Conservation (phyloP, 23 tunicate species). For the Halocynthia roretzi region DNA sequence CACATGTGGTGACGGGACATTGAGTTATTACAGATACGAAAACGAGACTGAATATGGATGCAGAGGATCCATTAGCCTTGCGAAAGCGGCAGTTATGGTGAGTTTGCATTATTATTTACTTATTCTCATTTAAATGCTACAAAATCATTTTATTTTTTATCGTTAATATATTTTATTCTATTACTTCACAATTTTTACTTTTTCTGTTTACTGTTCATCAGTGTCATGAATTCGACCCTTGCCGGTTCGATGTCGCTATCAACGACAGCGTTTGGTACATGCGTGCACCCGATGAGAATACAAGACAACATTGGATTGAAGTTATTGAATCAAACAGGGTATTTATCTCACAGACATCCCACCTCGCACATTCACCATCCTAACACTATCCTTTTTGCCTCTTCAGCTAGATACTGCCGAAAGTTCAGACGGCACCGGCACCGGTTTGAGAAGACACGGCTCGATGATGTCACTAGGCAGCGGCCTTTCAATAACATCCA, state of each 20-base stretch:
- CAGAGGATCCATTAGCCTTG: constrained; percentile 72
- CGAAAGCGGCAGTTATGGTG: constrained; percentile 48
- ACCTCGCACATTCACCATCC: too few species aligned
- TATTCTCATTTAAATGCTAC: neutral
- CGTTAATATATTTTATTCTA: neutral
- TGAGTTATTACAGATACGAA: constrained; percentile 57
- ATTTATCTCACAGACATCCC: neutral
- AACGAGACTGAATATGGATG: constrained; percentile 90
- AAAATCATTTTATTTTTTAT: neutral
- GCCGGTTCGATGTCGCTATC: constrained; percentile 70
- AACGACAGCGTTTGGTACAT: constrained; percentile 90
- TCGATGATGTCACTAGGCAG: constrained; percentile 76
- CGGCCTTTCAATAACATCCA: constrained; percentile 55
- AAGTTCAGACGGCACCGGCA: constrained; percentile 33
- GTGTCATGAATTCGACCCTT: constrained; percentile 23
- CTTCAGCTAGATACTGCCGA: constrained; percentile 10
- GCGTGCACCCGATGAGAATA: constrained; percentile 60
- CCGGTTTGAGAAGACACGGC: constrained; percentile 61
- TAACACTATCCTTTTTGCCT: too few species aligned
- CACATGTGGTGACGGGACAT: constrained; percentile 59
- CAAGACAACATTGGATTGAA: constrained; percentile 83
- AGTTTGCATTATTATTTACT: neutral
- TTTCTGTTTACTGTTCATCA: neutral
- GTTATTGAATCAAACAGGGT: constrained; percentile 70
- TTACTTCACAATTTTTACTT: neutral